Evolutionary conservation across 2,797 vertebrate genomes (phyloP).

Genomic region (Petrocephalus sullivani): DNA sequence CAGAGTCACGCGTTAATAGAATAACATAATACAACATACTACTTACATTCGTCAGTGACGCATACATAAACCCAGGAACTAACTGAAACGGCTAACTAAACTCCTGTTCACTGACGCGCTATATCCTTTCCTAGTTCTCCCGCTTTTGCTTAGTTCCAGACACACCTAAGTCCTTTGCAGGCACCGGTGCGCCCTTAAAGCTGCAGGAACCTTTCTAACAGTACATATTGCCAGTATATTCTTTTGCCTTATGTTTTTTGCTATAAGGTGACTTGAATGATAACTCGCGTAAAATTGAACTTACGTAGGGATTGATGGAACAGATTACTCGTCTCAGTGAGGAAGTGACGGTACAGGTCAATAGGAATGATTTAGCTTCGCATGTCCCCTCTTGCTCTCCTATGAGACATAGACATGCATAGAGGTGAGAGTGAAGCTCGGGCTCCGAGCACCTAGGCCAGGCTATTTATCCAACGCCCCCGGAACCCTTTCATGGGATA

Average conservation of each 20-base stretch:
- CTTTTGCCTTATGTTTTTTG: background rate
- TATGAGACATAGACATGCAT: background rate
- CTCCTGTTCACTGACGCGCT: background rate
- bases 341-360: background rate
- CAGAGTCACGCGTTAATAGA: background rate
- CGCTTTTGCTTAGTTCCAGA: too few species aligned
- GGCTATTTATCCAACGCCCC: background rate
- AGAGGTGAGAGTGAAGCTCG: background rate
- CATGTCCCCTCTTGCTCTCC: background rate
- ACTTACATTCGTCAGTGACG: background rate
- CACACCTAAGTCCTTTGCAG: too few species aligned
- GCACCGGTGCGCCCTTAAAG: too few species aligned
- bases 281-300: background rate
- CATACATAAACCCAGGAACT: background rate
- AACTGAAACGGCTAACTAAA: background rate
- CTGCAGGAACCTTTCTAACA: background rate
- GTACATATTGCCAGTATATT: background rate
- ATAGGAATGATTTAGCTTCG: background rate
- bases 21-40: too few species aligned
- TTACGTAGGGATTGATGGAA: background rate
- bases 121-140: background rate
- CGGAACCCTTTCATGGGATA: background rate
- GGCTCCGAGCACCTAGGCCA: background rate
- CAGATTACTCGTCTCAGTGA: background rate
- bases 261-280: background rate